Conservation (phyloP, 2,113 vertebrate species). For the Bufo gargarizans region DNA sequence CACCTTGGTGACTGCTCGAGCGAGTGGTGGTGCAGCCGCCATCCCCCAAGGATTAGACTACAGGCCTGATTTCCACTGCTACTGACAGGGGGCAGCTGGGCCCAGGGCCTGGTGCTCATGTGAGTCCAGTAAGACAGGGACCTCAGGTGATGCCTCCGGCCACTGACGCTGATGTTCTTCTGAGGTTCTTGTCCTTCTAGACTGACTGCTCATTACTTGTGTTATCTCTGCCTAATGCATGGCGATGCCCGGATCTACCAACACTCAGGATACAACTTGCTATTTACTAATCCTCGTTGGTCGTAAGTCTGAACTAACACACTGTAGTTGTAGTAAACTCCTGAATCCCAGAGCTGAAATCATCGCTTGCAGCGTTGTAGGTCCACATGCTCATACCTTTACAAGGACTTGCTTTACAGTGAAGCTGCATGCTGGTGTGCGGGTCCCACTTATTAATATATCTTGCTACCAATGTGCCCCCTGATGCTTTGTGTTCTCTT, state of each 20-base stretch:
- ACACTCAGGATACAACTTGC: neutral
- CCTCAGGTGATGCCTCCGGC: neutral
- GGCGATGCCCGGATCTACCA: neutral
- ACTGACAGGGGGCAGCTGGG: neutral
- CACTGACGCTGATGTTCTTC: neutral
- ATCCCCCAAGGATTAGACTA: neutral
- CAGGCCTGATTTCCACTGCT: neutral
- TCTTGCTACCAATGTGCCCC: neutral
- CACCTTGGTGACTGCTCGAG: neutral
- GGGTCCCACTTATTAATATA: neutral
- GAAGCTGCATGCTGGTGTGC: neutral
- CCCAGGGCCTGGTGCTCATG: neutral
- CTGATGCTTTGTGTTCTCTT: no score
- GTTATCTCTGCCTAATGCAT: neutral
- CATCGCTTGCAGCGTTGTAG: neutral
- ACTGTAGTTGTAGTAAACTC: neutral
- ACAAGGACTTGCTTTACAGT: neutral
- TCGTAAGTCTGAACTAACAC: no score
- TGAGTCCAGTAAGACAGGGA: neutral
- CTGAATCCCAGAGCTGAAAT: neutral
- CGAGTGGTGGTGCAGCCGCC: neutral
- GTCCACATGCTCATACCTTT: neutral
- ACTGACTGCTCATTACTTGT: neutral
- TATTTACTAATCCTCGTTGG: neutral
- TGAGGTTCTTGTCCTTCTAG: neutral